Base-by-base conservation (phyloP, 2,797 vertebrate genomes). In the Thamnophis elegans region DNA sequence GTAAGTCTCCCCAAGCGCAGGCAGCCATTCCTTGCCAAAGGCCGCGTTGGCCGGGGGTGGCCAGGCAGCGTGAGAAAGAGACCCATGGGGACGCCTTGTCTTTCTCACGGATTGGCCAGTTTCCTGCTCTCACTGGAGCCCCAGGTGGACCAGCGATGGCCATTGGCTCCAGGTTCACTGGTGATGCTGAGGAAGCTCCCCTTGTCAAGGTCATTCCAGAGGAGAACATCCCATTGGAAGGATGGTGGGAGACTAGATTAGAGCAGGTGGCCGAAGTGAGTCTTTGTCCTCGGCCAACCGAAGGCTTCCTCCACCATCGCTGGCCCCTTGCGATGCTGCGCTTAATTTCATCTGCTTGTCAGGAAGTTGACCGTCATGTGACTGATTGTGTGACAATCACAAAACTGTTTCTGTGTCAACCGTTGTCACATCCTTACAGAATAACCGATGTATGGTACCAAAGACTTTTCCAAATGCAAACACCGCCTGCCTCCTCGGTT, bases 1-100 rank as follows among this genome's bases (percentile, higher is more conserved):
- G 95, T 92, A 93, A 94, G 94, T 93, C 91, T 18, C 56, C 58
- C 86, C 56, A 89, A 32, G 5, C 22, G 36, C 42, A 32, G n/a
- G 36, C 42, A 42, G 85, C 5, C 54, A 1, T 28, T 10, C 22
- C 0, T 32, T 7, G 78, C 28, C 0, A 14, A 32, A 18, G 68
- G 56, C 13, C 16, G 11, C 8, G 4, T 42, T 9, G 20, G 3
- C n/a, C 14, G 2, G 0, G 7, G 5, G 22, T 25, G 82, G 28
- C 26, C n/a, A 32, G 8, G 54, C 5, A 12, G n/a, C 3, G 4
- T 9, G 20, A 5, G n/a, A 53, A 20, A 36, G 85, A n/a, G 85
- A 12, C 26, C 8, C 3, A 5, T 26, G 26, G 12, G n/a, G 26
- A n/a, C 20, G 4, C 58, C 82, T 65, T 53, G 20, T 7, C 18